Conservation (phyloP, 2,113 vertebrate species). For the Eupsittula cactorum region DNA sequence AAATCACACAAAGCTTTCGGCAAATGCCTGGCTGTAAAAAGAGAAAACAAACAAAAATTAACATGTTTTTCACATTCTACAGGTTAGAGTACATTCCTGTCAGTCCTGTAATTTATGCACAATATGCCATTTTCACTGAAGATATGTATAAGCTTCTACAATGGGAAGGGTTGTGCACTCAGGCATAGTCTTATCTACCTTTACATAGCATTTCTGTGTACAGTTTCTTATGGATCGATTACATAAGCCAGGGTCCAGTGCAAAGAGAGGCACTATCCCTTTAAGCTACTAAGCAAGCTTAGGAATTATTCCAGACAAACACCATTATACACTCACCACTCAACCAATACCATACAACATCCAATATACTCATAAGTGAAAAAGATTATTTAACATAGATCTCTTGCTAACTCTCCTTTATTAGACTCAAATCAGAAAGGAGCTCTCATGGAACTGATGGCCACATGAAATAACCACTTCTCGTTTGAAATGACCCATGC, state of each 20-base stretch:
- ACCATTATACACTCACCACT: background rate
- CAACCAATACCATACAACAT: background rate
- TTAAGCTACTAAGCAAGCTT: slow-evolving; percentile 10
- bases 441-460: background rate
- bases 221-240: background rate
- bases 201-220: background rate
- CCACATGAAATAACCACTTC: background rate
- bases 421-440: slow-evolving; percentile 1
- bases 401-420: background rate
- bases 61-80: slow-evolving; percentile 50
- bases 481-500: slow-evolving; percentile 1
- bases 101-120: slow-evolving; percentile 43
- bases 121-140: slow-evolving; percentile 31
- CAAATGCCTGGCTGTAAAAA: slow-evolving; percentile 46
- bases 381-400: background rate
- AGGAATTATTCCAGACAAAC: slow-evolving; percentile 30
- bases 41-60: slow-evolving; percentile 67
- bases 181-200: slow-evolving; percentile 10
- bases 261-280: background rate
- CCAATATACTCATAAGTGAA: background rate
- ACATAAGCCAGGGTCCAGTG: background rate
- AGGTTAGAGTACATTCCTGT: slow-evolving; percentile 50
- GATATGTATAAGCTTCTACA: slow-evolving; percentile 23
- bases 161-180: background rate
- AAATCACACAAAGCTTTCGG: slow-evolving; percentile 61